Conservation (phyloP, 2,888 invertebrate genomes). For the Temnothorax rugatulus region DNA sequence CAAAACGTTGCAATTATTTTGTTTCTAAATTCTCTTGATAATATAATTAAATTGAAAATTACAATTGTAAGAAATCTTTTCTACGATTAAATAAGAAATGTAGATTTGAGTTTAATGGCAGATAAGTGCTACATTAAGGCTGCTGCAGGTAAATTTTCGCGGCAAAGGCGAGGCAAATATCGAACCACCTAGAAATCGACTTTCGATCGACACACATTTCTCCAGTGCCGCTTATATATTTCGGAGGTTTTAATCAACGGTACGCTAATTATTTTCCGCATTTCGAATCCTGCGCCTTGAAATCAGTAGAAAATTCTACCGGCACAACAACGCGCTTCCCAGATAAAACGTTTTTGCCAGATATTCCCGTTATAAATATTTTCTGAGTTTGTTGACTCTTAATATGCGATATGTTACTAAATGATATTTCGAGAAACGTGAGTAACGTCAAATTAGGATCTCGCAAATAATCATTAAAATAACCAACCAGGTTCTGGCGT, state of each 20-base stretch:
- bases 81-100: slow-evolving; percentile 8
- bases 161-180: slow-evolving; percentile 29
- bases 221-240: slow-evolving; percentile 21
- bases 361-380: slow-evolving; percentile 27
- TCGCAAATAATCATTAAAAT: slow-evolving; percentile 25
- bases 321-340: background rate
- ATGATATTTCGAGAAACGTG: slow-evolving; percentile 1
- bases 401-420: background rate
- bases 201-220: slow-evolving; percentile 72
- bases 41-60: background rate
- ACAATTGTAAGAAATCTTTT: background rate
- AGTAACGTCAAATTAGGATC: slow-evolving; percentile 22
- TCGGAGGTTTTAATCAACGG: slow-evolving; percentile 17
- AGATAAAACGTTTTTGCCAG: background rate
- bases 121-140: slow-evolving; percentile 18
- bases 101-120: background rate
- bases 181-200: slow-evolving; percentile 69
- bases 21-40: background rate
- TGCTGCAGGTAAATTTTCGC: slow-evolving; percentile 31
- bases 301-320: slow-evolving; percentile 28
- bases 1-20: background rate
- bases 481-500: slow-evolving; percentile 6
- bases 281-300: background rate
- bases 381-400: slow-evolving; percentile 8
- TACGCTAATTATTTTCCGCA: slow-evolving; percentile 43